These are phyloP conservation scores for Drosophila emarginata DNA, from an alignment of 2,888 invertebrate species.

Conservation along the genomic window DNA sequence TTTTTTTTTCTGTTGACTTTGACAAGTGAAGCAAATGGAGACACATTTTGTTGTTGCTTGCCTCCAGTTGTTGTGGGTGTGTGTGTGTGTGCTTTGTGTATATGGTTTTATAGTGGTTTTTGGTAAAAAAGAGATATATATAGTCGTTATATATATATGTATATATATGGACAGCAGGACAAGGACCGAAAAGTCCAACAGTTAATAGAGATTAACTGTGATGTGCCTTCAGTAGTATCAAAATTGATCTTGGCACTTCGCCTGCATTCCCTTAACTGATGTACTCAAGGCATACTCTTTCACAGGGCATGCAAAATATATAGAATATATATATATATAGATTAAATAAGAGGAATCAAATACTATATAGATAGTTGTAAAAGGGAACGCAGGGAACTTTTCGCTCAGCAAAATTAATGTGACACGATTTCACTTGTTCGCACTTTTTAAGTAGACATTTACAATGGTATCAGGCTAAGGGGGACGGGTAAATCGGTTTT, in stretches of 20 bases:
- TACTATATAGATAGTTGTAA: constrained; percentile 8
- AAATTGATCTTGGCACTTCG: constrained; percentile 67
- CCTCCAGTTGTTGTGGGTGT: neutral
- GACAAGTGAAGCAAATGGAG: constrained; percentile 14
- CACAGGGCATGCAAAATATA: constrained; percentile 59
- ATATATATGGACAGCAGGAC: constrained; percentile 63
- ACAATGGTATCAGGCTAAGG: constrained; percentile 16
- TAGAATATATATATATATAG: constrained; percentile 33
- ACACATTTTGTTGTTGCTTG: constrained; percentile 10
- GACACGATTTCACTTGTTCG: constrained; percentile 81
- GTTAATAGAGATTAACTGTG: constrained; percentile 73
- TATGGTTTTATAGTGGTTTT: neutral
- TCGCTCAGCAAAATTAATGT: constrained; percentile 83
- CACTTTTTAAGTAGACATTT: constrained; percentile 38
- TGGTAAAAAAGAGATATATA: constrained; percentile 27
- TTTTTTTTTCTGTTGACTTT: neutral
- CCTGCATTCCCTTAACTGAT: constrained; percentile 67
- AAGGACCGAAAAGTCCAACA: constrained; percentile 83
- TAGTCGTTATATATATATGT: constrained; percentile 32
- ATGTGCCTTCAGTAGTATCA: constrained; percentile 57
- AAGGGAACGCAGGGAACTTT: constrained; percentile 81
- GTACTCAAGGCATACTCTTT: constrained; percentile 36
- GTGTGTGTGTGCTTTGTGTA: neutral
- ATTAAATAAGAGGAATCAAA: constrained; percentile 6
- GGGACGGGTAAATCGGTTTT: neutral